Percentiles rank a stretch among this genome's conserved stretches.
phyloP scores from a whole-genome alignment of 2,113 vertebrate genomes.

The Pimephales promelas region DNA sequence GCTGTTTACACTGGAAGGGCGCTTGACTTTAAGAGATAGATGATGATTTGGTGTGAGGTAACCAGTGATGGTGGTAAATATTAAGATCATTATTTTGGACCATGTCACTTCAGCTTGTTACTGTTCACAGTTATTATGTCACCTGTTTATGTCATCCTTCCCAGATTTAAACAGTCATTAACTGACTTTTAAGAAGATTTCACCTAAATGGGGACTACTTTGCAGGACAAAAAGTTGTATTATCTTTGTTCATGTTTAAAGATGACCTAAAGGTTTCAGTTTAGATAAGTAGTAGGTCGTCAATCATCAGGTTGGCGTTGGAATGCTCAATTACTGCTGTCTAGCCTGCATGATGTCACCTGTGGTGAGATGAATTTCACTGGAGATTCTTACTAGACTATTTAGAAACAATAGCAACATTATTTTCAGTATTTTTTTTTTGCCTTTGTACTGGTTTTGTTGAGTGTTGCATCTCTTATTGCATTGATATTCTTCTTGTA shows the following conservation, averaged over 20 bases:
- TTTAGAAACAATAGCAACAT: neutral
- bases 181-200: neutral
- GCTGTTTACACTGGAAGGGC: neutral
- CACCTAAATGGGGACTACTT: neutral
- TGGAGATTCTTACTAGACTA: neutral
- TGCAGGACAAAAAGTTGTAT: neutral
- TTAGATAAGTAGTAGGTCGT: neutral
- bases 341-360: neutral
- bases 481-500: neutral
- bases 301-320: neutral
- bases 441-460: neutral
- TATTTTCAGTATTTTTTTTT: neutral
- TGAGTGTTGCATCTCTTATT: neutral
- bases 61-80: neutral
- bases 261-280: neutral
- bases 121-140: neutral
- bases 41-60: neutral
- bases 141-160: neutral
- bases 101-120: neutral
- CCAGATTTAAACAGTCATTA: neutral
- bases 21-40: neutral
- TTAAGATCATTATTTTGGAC: neutral
- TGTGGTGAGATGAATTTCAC: neutral
- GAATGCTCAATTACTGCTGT: neutral
- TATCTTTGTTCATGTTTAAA: neutral